Conservation (phyloP, 2,797 vertebrate species). For the Chaetophractus vellerosus region DNA sequence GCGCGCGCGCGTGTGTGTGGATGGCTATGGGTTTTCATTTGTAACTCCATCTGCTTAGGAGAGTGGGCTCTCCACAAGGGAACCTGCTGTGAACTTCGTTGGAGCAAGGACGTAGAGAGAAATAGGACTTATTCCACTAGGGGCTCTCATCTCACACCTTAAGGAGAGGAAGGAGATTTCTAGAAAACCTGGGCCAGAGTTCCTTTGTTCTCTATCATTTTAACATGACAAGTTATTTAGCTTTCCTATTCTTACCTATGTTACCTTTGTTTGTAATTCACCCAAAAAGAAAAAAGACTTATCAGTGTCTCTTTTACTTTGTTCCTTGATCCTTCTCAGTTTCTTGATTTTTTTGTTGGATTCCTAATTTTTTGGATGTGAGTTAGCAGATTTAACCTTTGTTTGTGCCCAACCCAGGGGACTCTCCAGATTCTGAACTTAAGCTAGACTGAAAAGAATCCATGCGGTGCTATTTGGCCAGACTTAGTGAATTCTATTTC, state of each 20-base stretch:
- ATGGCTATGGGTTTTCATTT: slow-evolving; percentile 80
- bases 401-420: slow-evolving; percentile 69
- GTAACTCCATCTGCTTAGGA: slow-evolving; percentile 84
- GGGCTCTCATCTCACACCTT: slow-evolving; percentile 82
- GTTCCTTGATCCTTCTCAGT: slow-evolving; percentile 71
- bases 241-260: slow-evolving; percentile 70
- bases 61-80: slow-evolving; percentile 77
- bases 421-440: slow-evolving; percentile 80
- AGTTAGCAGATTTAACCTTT: slow-evolving; percentile 71
- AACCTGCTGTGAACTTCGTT: slow-evolving; percentile 73
- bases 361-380: slow-evolving; percentile 71
- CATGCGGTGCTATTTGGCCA: slow-evolving; percentile 85
- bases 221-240: slow-evolving; percentile 69
- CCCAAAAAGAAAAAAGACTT: slow-evolving; percentile 54
- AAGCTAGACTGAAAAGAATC: slow-evolving; percentile 80
- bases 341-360: slow-evolving; percentile 78
- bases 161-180: slow-evolving; percentile 75
- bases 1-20: slow-evolving; percentile 49
- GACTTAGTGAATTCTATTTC: slow-evolving; percentile 77
- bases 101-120: slow-evolving; percentile 78
- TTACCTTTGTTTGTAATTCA: slow-evolving; percentile 65
- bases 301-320: slow-evolving; percentile 75
- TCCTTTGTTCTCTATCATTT: slow-evolving; percentile 78
- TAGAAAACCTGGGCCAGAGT: slow-evolving; percentile 80
- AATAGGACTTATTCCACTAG: slow-evolving; percentile 81